Evolutionary conservation across 2,113 vertebrate genomes (phyloP), one percentile per base, ranked within the genome.

Genomic region (Patagioenas fasciata): DNA sequence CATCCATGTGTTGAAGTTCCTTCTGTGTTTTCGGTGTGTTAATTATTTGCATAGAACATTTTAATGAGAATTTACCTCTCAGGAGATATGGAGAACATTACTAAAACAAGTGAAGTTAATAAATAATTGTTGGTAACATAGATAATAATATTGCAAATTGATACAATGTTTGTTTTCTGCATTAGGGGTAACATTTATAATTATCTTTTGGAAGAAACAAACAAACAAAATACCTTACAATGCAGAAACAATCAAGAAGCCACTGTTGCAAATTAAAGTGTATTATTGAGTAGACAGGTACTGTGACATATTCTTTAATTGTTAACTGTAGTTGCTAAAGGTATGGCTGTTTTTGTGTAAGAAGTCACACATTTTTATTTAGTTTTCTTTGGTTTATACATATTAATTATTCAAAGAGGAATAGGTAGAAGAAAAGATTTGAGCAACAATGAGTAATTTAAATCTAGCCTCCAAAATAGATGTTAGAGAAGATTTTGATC

Each of bases 11-110:
- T 14, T 66, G 36, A 75, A 71, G 13, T 57, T 85, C 7, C 10
- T 53, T 79, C 5, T 61, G 10, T 9, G 3, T 28, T 85, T 85
- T 42, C 23, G 15, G 9, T 34, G 44, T 0, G 0, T 58, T 4
- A 32, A 10, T 58, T 7, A 1, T 60, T 60, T 77, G 13, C 23
- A n/a, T 13, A 50, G 34, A 31, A 24, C 1, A 38, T 47, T 40
- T 54, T 2, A 15, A 16, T 15, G 8, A 71, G 13, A 53, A 20
- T 58, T 86, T 66, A 4, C 12, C 13, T 67, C 13, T 9, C 24
- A 23, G 69, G 28, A 72, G 29, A 10, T 61, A n/a, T 6, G 16
- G 25, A 51, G 4, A 42, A 48, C 10, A 12, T 61, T 13, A 85
- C 47, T 57, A 48, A 31, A 57, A 56, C 10, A 70, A 24, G 7